phyloP scores from a whole-genome alignment of 2,113 vertebrate genomes.

The Ciconia stormi region DNA sequence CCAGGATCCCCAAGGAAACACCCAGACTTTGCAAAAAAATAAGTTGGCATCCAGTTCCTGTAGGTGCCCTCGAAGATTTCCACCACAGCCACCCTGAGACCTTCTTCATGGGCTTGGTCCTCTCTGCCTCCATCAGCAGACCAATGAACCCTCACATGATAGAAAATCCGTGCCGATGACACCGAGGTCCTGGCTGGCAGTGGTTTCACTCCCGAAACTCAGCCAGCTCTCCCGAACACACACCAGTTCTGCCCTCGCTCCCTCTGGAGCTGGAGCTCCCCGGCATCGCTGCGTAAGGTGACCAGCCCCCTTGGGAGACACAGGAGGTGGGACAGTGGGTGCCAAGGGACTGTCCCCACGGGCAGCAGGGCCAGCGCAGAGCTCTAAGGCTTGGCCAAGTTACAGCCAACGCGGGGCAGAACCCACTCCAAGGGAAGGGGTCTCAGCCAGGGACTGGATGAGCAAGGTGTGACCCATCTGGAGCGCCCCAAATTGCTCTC shows the following conservation, averaged over 20 bases:
- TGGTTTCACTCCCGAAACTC: neutral
- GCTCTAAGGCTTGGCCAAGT: neutral
- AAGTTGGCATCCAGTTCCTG: neutral
- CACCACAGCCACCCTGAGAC: rapidly evolving
- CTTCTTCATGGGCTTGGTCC: neutral
- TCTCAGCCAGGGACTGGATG: too few relatives aligned
- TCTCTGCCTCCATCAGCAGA: neutral
- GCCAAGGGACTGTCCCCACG: neutral
- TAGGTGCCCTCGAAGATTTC: neutral
- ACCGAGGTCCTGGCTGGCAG: neutral
- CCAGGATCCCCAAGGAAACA: neutral
- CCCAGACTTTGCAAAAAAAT: neutral
- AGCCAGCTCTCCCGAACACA: neutral
- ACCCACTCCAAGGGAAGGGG: neutral
- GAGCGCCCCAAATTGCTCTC: neutral
- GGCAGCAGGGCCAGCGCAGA: neutral
- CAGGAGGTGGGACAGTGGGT: neutral
- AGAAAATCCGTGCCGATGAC: neutral
- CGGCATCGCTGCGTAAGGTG: rapidly evolving
- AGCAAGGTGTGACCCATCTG: neutral
- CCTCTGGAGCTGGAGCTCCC: neutral
- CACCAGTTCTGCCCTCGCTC: neutral
- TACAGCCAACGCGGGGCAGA: neutral
- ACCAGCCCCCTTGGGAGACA: neutral
- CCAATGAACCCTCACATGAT: rapidly evolving